A percentile compares a stretch with the other conserved stretches of the same genome.
phyloP scores from a whole-genome alignment of 2,888 invertebrate species.

The Acronicta psi region DNA sequence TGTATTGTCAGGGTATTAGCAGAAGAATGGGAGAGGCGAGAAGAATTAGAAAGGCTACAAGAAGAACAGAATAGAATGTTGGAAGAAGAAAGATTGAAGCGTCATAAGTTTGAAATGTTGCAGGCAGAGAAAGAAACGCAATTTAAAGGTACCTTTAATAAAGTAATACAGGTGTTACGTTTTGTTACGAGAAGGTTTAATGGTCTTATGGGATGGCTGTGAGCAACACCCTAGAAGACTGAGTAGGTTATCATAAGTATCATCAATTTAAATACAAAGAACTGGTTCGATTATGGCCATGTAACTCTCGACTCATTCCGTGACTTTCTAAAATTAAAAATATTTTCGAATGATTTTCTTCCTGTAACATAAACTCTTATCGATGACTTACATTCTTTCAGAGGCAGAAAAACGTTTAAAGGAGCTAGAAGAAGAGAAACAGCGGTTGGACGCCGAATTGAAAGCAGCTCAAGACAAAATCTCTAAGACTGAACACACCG shows the following conservation, averaged over 20 bases:
- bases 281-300: no score
- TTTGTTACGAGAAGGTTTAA: no score
- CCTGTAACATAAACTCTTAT: no score
- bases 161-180: no score
- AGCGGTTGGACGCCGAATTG: constrained; percentile 91
- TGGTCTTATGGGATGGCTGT: no score
- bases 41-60: constrained; percentile 94
- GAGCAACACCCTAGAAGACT: no score
- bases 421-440: constrained; percentile 92
- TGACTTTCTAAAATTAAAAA: no score
- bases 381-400: constrained; percentile 56
- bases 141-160: constrained; percentile 92
- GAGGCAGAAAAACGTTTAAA: constrained; percentile 92
- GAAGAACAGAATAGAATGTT: constrained; percentile 92
- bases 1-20: constrained; percentile 89
- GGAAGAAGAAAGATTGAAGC: constrained; percentile 92
- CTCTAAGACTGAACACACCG: constrained; percentile 90
- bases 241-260: no score
- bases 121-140: constrained; percentile 92
- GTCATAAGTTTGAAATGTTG: constrained; percentile 92
- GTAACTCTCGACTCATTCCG: no score
- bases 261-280: no score
- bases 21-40: constrained; percentile 95
- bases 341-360: no score
- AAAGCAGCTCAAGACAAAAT: constrained; percentile 92